These are phyloP conservation scores for Loxodonta africana DNA, from an alignment of 2,113 vertebrate species.

Conservation along the genomic window DNA sequence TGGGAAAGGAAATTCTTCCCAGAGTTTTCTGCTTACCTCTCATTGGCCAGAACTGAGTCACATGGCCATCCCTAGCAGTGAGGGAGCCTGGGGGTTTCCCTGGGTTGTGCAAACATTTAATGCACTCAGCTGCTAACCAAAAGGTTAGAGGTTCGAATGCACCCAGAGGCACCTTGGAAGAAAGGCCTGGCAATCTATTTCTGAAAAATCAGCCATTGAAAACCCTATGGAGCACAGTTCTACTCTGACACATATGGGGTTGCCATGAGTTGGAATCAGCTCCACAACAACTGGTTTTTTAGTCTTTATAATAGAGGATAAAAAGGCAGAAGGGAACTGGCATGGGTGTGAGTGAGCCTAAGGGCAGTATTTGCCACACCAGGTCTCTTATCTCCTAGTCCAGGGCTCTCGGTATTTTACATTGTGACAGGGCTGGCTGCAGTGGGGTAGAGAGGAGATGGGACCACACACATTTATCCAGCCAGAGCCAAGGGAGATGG, in stretches of 20 bases:
- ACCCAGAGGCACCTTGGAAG: neutral
- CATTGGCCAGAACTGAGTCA: neutral
- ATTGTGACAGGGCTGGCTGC: neutral
- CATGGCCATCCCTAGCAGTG: neutral
- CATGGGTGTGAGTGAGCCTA: conserved; percentile 42
- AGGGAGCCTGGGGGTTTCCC: neutral
- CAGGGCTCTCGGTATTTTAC: conserved; percentile 47
- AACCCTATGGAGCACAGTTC: neutral
- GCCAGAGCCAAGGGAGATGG: conserved; percentile 29
- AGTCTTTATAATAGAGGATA: neutral
- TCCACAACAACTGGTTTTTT: neutral
- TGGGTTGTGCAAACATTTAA: neutral
- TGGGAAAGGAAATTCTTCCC: neutral
- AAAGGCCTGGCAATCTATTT: neutral
- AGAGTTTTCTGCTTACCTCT: conserved; percentile 1
- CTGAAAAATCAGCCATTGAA: neutral
- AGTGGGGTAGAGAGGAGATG: neutral
- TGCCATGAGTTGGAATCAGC: neutral
- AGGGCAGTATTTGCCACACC: conserved; percentile 29
- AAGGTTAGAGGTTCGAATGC: neutral
- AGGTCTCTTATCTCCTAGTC: conserved; percentile 58
- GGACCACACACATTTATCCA: conserved; percentile 1
- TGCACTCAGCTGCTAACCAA: neutral
- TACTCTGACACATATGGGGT: neutral
- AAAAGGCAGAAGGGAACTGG: conserved; percentile 28